These are phyloP conservation scores for Nyctibius bracteatus DNA, from an alignment of 2,113 vertebrate genomes.

Conservation along the genomic window DNA sequence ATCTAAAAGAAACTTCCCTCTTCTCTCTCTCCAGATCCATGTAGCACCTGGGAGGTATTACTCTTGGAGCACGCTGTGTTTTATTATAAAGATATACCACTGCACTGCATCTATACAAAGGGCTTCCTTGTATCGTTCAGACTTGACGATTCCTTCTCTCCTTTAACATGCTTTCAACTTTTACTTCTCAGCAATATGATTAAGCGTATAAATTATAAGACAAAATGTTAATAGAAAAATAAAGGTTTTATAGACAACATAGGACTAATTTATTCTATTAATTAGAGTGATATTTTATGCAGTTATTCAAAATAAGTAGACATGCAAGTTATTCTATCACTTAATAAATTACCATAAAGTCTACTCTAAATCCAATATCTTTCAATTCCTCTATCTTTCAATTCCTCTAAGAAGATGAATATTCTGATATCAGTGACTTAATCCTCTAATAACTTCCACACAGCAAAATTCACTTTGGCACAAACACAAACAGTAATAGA, in stretches of 20 bases:
- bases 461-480: not conserved
- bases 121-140: not conserved
- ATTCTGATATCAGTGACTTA: constrained; percentile 8
- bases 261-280: constrained; percentile 37
- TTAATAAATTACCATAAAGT: constrained; percentile 39
- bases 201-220: not conserved
- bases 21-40: not conserved
- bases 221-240: constrained; percentile 49
- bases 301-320: constrained; percentile 47
- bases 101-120: not conserved
- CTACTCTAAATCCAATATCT: not conserved
- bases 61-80: not conserved
- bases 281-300: constrained; percentile 23
- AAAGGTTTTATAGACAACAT: not conserved
- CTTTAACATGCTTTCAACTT: not conserved
- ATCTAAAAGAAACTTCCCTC: not conserved
- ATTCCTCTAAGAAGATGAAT: not conserved
- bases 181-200: not conserved
- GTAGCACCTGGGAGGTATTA: not conserved
- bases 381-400: not conserved
- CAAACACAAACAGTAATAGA: not conserved
- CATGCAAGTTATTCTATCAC: constrained; percentile 25
- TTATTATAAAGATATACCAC: not conserved
- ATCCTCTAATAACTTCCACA: constrained; percentile 5
- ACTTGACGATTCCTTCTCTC: not conserved